Base-by-base conservation (phyloP, 2,113 vertebrate species). In the Fregata magnificens region DNA sequence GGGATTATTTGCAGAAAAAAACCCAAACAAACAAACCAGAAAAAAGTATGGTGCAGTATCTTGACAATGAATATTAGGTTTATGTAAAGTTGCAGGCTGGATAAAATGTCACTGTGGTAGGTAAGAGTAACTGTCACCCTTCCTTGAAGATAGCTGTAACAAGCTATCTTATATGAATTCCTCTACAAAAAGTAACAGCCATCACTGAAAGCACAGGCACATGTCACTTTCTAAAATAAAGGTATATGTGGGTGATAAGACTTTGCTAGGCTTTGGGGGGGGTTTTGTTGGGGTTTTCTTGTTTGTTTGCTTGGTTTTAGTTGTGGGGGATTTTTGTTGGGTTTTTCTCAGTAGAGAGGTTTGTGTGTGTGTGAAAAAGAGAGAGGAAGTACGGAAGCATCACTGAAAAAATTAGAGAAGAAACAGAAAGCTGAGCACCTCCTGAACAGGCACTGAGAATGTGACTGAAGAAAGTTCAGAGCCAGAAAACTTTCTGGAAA, bases 181-280 rank as follows among this genome's bases (percentile, higher is more conserved):
- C 10, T 32, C 11, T 72, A 52, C 25, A 42, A 59, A 58, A 82
- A 49, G 16, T 8, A 73, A 7, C 13, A 81, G 29, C 16, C 3
- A 55, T 49, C 25, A 58, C 9, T 26, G 22, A 79, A 90, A 79
- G 3, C 11, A 66, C 7, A 44, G 47, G 18, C 13, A 66, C 8
- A 67, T 7, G 18, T 18, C 13, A 49, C n/a, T 81, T 69, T 61
- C 11, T 50, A 44, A 17, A 52, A 29, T 32, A n/a, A 69, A 81
- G 32, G 6, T 62, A 10, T 34, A n/a, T 73, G 5, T 47, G 11
- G 5, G 6, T 69, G 13, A 21, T 67, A 66, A 82, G 25, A 59
- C 1, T 45, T 82, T 62, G 0, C 4, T 42, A 44, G 6, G 4
- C 2, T 59, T 65, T 55, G 5, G 15, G 12, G 4, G 4, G 0